These are phyloP conservation scores for Tragelaphus imberbis DNA, from an alignment of 2,113 vertebrate species.

Conservation along the genomic window DNA sequence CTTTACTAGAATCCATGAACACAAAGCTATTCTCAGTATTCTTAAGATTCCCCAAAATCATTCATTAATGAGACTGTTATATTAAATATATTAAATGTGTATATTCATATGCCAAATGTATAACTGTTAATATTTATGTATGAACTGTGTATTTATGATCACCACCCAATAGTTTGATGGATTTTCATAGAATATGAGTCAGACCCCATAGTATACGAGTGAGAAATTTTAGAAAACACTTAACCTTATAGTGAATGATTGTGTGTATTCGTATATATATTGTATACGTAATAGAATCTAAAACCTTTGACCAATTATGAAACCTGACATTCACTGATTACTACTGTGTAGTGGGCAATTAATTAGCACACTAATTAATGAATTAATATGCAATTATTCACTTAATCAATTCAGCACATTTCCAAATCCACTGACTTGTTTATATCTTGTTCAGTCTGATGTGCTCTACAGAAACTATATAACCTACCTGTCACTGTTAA, in stretches of 20 bases:
- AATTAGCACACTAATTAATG: not conserved
- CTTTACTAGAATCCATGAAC: not conserved
- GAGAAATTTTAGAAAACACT: not conserved
- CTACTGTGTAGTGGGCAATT: not conserved
- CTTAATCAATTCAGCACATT: slow-evolving; percentile 11
- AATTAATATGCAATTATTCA: slow-evolving; percentile 12
- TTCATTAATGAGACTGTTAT: not conserved
- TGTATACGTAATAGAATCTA: not conserved
- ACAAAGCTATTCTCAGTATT: not conserved
- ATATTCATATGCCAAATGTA: not conserved
- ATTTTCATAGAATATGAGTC: not conserved
- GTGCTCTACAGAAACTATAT: not conserved
- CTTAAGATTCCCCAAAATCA: not conserved
- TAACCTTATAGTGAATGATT: not conserved
- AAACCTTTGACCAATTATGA: not conserved
- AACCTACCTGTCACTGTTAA: not conserved
- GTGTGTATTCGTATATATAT: not conserved
- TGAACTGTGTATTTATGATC: not conserved
- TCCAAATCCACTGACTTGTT: not conserved
- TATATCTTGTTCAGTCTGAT: not conserved
- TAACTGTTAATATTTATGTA: not conserved
- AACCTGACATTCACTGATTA: not conserved
- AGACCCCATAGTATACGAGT: not conserved
- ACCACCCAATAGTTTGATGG: not conserved
- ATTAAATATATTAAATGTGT: not conserved